Percentiles rank a stretch among this genome's conserved stretches.
These are phyloP conservation scores for Drosophila azteca DNA, from an alignment of 1,140 invertebrate species.

Conservation along the genomic window DNA sequence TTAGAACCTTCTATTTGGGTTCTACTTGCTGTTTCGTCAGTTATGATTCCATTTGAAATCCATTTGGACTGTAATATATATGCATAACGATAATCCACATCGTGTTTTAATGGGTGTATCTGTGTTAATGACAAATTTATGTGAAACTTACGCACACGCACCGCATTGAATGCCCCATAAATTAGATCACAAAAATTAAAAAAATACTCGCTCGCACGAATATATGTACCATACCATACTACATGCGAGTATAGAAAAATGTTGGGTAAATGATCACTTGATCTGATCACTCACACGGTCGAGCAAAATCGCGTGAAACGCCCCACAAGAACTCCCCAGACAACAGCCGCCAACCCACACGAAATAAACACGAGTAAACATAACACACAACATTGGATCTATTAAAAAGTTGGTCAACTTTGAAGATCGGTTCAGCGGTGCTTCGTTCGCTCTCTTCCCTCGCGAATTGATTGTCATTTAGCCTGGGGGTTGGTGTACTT, in stretches of 20 bases:
- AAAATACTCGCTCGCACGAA: constrained; percentile 5
- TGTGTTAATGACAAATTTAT: constrained; percentile 51
- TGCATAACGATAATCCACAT: constrained; percentile 42
- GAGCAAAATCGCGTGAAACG: constrained; percentile 31
- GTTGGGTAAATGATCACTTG: neutral
- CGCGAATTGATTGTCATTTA: constrained; percentile 65
- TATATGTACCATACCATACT: too few species aligned
- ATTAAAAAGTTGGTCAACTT: constrained; percentile 38
- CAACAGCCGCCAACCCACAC: constrained; percentile 44
- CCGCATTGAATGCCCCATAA: constrained; percentile 45
- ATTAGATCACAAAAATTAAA: constrained; percentile 59
- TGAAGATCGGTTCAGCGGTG: constrained; percentile 12
- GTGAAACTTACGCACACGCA: constrained; percentile 62
- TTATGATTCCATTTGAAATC: neutral
- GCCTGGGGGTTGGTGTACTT: constrained; percentile 52
- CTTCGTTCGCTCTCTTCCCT: constrained; percentile 4
- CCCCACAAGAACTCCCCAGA: constrained; percentile 38
- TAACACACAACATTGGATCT: constrained; percentile 10
- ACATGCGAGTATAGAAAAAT: neutral
- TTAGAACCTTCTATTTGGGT: too few species aligned
- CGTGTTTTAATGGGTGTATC: constrained; percentile 16
- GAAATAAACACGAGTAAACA: constrained; percentile 19
- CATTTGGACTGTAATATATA: neutral
- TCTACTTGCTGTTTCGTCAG: too few species aligned
- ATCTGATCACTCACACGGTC: constrained; percentile 9